Percentiles rank a stretch among this genome's conserved stretches.
Evolutionary conservation across 2,888 invertebrate species (phyloP).

Genomic region (Eristalis intricaria): DNA sequence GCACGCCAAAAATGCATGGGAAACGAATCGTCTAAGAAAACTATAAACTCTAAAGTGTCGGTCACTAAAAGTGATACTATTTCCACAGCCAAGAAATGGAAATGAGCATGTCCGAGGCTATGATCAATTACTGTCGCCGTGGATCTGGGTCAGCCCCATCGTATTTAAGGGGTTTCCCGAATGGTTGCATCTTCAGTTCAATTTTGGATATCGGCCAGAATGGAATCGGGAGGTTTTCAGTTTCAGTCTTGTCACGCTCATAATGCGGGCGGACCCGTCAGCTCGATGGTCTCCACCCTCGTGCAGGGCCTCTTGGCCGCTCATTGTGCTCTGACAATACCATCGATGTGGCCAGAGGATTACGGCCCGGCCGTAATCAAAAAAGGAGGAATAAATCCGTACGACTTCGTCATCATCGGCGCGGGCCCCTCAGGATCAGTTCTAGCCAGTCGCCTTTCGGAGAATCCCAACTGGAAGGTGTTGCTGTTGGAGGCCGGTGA

Average conservation of each 20-base stretch:
- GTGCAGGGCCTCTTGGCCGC: conserved; percentile 84
- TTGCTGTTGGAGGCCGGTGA: conserved; percentile 82
- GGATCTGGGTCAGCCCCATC: background rate
- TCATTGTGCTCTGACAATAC: conserved; percentile 83
- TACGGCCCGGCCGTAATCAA: conserved; percentile 75
- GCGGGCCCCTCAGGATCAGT: conserved; percentile 82
- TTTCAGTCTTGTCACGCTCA: conserved; percentile 19
- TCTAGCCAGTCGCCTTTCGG: conserved; percentile 82
- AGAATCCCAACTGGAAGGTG: conserved; percentile 80
- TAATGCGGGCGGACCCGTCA: conserved; percentile 7
- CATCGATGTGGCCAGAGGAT: conserved; percentile 84
- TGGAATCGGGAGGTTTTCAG: background rate
- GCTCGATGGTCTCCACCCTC: conserved; percentile 12
- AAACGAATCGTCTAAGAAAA: too few relatives aligned
- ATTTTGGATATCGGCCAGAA: background rate
- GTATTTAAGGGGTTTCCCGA: background rate
- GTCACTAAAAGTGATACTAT: too few relatives aligned
- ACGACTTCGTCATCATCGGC: conserved; percentile 82
- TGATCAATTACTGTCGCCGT: background rate
- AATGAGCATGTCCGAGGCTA: too few relatives aligned
- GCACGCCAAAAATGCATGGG: too few relatives aligned
- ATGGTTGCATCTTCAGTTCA: background rate
- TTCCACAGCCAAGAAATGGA: too few relatives aligned
- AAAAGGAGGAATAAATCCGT: conserved; percentile 76
- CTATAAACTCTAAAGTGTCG: too few relatives aligned